Conservation (phyloP, 2,797 vertebrate genomes). For the Anableps anableps region DNA sequence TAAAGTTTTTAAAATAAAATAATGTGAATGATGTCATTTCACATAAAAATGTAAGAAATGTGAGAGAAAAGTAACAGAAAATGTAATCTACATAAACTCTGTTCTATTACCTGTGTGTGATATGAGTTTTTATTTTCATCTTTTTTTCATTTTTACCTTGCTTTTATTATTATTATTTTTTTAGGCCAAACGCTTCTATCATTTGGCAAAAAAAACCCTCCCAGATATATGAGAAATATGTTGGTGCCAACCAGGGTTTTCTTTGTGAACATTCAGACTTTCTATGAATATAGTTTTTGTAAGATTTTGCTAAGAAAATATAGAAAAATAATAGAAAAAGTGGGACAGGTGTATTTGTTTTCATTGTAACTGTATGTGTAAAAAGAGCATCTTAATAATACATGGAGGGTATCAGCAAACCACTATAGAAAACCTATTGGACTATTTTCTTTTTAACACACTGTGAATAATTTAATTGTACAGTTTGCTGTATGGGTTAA, state of each 20-base stretch:
- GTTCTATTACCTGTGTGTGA: constrained; percentile 74
- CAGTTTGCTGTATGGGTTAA: constrained; percentile 99
- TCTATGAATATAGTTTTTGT: constrained; percentile 99
- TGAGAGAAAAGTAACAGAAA: constrained; percentile 73
- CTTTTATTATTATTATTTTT: constrained; percentile 49
- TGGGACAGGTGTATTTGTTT: constrained; percentile 81
- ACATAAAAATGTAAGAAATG: constrained; percentile 78
- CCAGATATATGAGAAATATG: constrained; percentile 71
- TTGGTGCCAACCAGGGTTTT: constrained; percentile 89
- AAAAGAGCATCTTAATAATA: constrained; percentile 86
- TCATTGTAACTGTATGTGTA: constrained; percentile 95
- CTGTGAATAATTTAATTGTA: constrained; percentile 99
- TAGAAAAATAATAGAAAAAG: constrained; percentile 51
- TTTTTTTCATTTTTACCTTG: constrained; percentile 63
- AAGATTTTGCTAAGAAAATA: constrained; percentile 91
- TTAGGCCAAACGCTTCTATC: constrained; percentile 70
- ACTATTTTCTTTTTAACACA: constrained; percentile 99
- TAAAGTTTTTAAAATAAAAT: constrained; percentile 75
- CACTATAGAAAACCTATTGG: constrained; percentile 78
- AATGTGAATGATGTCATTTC: constrained; percentile 83
- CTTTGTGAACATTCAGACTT: constrained; percentile 96
- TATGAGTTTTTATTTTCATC: constrained; percentile 66
- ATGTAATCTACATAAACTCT: constrained; percentile 73
- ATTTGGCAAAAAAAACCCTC: constrained; percentile 73
- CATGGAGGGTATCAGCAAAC: constrained; percentile 70